Conservation (phyloP, 2,888 invertebrate species). For the Apoda limacodes region DNA sequence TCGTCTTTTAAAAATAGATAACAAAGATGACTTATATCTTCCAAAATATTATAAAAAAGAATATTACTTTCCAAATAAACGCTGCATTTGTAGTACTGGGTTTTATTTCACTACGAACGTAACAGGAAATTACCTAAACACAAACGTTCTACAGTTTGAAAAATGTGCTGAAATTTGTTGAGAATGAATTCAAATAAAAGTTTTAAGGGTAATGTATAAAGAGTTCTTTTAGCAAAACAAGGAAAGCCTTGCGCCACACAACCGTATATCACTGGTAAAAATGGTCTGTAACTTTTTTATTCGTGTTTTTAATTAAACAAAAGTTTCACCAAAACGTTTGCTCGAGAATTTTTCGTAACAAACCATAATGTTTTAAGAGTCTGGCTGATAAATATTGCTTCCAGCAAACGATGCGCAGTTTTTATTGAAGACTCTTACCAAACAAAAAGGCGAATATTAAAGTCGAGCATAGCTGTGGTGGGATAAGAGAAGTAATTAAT, state of each 20-base stretch:
- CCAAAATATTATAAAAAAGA: no score
- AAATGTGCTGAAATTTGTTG: slow-evolving; percentile 22
- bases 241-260: slow-evolving; percentile 23
- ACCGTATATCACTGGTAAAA: slow-evolving; percentile 61
- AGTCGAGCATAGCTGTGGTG: no score
- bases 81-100: no score
- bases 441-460: no score
- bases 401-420: no score
- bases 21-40: no score
- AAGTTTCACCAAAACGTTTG: slow-evolving; percentile 33
- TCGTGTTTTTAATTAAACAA: slow-evolving; percentile 67
- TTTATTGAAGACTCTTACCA: no score
- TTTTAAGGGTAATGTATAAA: slow-evolving; percentile 19
- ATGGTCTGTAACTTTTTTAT: slow-evolving; percentile 57
- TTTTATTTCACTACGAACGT: slow-evolving; percentile 55
- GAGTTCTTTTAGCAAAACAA: slow-evolving; percentile 25
- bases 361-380: slow-evolving; percentile 30
- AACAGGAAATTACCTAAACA: slow-evolving; percentile 53
- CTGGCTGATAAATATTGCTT: slow-evolving; percentile 29
- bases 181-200: slow-evolving; percentile 20
- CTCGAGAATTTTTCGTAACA: slow-evolving; percentile 46
- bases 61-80: no score
- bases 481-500: no score
- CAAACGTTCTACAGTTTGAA: slow-evolving; percentile 40
- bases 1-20: no score